Conservation (phyloP, 1,140 invertebrate species). For the Lasioglossum albipes region DNA sequence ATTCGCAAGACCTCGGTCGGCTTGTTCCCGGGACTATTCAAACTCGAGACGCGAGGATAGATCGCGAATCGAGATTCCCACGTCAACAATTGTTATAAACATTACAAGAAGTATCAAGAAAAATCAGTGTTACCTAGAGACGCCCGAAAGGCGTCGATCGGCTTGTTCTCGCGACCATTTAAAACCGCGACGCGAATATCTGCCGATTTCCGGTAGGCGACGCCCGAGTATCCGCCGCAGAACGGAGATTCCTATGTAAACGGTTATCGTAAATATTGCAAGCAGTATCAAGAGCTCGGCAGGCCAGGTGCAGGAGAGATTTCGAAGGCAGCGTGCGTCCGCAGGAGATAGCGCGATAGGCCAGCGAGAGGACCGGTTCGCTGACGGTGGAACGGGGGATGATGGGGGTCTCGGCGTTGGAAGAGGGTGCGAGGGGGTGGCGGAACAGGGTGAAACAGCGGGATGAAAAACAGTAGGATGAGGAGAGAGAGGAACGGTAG, state of each 20-base stretch:
- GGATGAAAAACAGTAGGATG: constrained; percentile 18
- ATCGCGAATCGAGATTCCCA: too few species aligned
- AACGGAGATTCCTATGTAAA: constrained; percentile 43
- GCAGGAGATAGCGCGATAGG: constrained; percentile 21
- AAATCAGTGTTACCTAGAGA: too few species aligned
- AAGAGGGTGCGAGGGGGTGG: not conserved
- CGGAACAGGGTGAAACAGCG: not conserved
- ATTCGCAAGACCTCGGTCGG: too few species aligned
- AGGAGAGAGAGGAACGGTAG: constrained; percentile 32
- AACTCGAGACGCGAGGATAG: too few species aligned
- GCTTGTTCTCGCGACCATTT: too few species aligned
- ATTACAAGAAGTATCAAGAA: too few species aligned
- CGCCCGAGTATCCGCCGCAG: constrained; percentile 9
- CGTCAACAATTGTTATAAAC: too few species aligned
- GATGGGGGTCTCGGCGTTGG: not conserved
- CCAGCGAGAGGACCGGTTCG: not conserved
- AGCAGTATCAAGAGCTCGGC: constrained; percentile 42
- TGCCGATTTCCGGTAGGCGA: too few species aligned
- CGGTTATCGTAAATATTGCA: constrained; percentile 52
- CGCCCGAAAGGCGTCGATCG: too few species aligned
- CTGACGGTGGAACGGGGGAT: not conserved
- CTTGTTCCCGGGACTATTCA: too few species aligned
- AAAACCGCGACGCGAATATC: too few species aligned
- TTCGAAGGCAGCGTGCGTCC: constrained; percentile 50
- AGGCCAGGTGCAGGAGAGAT: constrained; percentile 48